Percentiles rank a stretch among this genome's conserved stretches.
These are phyloP conservation scores for Drosophila parthenogenetica DNA, from an alignment of 2,888 invertebrate species.

Conservation along the genomic window DNA sequence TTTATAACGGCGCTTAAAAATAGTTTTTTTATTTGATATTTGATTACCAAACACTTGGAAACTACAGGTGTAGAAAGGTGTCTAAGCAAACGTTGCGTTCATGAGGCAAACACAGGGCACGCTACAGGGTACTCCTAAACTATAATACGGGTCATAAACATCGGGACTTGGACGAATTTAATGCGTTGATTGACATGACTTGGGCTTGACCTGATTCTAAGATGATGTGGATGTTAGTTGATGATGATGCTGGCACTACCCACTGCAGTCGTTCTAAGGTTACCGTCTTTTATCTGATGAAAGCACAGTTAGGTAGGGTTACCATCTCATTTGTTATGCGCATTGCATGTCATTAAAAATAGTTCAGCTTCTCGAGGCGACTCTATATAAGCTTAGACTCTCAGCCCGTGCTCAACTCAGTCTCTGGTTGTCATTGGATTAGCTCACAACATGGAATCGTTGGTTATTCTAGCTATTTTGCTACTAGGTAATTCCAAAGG, in stretches of 20 bases:
- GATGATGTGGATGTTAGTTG: background rate
- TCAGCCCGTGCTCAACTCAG: constrained; percentile 36
- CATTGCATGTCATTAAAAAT: constrained; percentile 33
- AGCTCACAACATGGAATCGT: constrained; percentile 71
- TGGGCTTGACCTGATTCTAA: constrained; percentile 21
- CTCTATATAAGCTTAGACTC: constrained; percentile 52
- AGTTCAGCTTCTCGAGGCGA: constrained; percentile 2
- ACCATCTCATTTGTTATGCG: constrained; percentile 44
- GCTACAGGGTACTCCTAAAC: no score
- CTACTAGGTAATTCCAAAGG: constrained; percentile 51
- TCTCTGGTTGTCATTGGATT: constrained; percentile 26
- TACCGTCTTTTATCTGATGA: constrained; percentile 51
- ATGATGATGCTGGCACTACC: constrained; percentile 16
- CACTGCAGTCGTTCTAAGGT: constrained; percentile 17
- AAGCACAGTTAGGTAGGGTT: constrained; percentile 52
- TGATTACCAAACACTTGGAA: constrained; percentile 20
- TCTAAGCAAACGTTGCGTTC: constrained; percentile 31
- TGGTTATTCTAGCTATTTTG: constrained; percentile 30
- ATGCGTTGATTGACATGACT: constrained; percentile 57
- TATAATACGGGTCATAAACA: constrained; percentile 41
- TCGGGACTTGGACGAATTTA: constrained; percentile 33
- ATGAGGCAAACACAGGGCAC: constrained; percentile 22
- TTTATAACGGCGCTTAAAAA: constrained; percentile 36
- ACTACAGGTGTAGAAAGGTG: constrained; percentile 26
- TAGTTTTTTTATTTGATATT: constrained; percentile 16